Percentiles rank a stretch among this genome's conserved stretches.
Evolutionary conservation across 2,888 invertebrate genomes (phyloP).

Genomic region (Frankliniella intonsa): DNA sequence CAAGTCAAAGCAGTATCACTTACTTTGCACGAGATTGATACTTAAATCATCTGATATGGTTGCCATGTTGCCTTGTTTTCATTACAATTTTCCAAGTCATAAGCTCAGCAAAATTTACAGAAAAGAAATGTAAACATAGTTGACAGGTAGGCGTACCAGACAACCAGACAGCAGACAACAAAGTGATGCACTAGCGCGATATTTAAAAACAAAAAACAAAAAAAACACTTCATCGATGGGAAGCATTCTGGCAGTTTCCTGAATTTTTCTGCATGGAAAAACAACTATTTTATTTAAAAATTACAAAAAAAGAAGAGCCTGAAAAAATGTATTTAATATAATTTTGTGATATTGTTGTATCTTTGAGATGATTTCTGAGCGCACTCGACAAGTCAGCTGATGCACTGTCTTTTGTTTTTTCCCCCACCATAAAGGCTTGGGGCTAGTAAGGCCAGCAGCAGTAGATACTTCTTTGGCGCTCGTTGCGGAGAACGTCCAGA

Average conservation of each 20-base stretch:
- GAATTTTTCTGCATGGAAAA: neutral
- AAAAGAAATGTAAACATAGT: neutral
- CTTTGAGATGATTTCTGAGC: neutral
- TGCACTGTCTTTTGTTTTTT: neutral
- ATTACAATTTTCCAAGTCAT: no score
- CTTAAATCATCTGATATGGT: neutral
- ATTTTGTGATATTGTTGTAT: neutral
- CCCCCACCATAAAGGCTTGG: constrained; percentile 7
- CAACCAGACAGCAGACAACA: no score
- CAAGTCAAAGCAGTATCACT: neutral
- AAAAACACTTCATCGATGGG: no score
- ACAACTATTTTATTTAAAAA: neutral
- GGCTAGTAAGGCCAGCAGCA: neutral
- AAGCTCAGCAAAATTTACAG: neutral
- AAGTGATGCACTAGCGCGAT: no score
- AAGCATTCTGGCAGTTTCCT: no score
- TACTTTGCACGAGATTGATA: neutral
- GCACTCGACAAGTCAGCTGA: constrained; percentile 12
- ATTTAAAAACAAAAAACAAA: no score
- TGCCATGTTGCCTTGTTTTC: neutral
- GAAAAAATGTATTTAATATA: neutral
- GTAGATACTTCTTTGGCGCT: neutral
- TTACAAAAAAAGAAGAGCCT: neutral
- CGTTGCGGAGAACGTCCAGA: neutral
- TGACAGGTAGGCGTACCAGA: neutral